These are phyloP conservation scores for Drosophila murphyi DNA, from an alignment of 1,140 invertebrate species.

Conservation along the genomic window DNA sequence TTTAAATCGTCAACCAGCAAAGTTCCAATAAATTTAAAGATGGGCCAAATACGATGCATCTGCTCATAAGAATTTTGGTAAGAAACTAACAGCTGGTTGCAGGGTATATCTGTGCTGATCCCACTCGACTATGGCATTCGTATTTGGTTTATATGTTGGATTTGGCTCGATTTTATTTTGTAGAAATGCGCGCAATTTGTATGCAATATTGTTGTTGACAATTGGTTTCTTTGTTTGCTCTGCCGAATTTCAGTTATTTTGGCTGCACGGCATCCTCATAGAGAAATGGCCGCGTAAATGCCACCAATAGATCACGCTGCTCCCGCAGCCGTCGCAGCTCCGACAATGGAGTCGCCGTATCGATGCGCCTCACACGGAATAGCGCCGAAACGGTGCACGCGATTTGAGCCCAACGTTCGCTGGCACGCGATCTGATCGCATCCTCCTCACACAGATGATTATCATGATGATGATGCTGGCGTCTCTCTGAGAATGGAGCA, in stretches of 20 bases:
- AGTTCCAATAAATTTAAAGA: no score
- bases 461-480: no score
- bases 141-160: no score
- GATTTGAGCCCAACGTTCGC: slow-evolving; percentile 60
- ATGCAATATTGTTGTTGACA: background rate
- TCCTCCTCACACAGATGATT: slow-evolving; percentile 7
- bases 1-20: no score
- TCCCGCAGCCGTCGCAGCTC: slow-evolving; percentile 51
- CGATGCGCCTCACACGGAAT: slow-evolving; percentile 49
- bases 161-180: no score
- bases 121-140: no score
- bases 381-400: slow-evolving; percentile 54
- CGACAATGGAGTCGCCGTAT: slow-evolving; percentile 36
- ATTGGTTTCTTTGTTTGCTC: background rate
- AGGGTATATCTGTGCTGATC: no score
- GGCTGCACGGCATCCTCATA: slow-evolving; percentile 29
- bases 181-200: no score
- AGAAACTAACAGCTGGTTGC: no score
- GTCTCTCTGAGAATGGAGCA: background rate
- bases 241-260: background rate
- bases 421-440: slow-evolving; percentile 32
- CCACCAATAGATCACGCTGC: slow-evolving; percentile 60
- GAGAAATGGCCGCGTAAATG: slow-evolving; percentile 60
- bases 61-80: no score
- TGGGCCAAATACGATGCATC: no score